Percentiles rank a stretch among this genome's conserved stretches.
Conservation (phyloP, 2,113 vertebrate species). For the Dryoscopus gambensis region DNA sequence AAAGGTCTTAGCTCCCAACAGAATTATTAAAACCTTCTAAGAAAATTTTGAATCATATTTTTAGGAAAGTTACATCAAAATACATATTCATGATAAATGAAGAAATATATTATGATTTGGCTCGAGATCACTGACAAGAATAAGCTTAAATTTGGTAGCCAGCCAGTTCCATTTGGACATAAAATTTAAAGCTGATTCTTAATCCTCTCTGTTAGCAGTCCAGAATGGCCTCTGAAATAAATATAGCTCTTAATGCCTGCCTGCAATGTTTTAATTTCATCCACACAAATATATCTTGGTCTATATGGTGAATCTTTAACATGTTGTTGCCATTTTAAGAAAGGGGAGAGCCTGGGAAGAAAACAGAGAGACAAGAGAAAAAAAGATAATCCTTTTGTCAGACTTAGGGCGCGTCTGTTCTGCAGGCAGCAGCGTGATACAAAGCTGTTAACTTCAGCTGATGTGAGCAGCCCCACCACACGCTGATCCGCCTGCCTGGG, state of each 20-base stretch:
- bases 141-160: neutral
- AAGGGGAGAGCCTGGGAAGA: neutral
- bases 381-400: neutral
- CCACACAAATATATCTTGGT: neutral
- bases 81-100: neutral
- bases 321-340: neutral
- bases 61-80: neutral
- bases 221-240: neutral
- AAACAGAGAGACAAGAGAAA: neutral
- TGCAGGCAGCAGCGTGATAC: neutral
- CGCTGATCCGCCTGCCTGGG: fast-evolving
- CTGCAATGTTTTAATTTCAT: neutral
- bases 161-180: neutral
- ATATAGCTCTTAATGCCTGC: neutral
- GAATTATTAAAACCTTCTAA: neutral
- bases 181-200: neutral
- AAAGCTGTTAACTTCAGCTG: neutral
- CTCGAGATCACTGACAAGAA: neutral
- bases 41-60: neutral
- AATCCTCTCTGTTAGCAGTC: neutral
- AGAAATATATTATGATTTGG: neutral
- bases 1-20: neutral
- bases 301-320: neutral
- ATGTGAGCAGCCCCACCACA: neutral
- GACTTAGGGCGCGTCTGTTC: fast-evolving